Percentiles rank a stretch among this genome's conserved stretches.
phyloP scores from a whole-genome alignment of 2,797 vertebrate genomes.

The Falco cherrug region DNA sequence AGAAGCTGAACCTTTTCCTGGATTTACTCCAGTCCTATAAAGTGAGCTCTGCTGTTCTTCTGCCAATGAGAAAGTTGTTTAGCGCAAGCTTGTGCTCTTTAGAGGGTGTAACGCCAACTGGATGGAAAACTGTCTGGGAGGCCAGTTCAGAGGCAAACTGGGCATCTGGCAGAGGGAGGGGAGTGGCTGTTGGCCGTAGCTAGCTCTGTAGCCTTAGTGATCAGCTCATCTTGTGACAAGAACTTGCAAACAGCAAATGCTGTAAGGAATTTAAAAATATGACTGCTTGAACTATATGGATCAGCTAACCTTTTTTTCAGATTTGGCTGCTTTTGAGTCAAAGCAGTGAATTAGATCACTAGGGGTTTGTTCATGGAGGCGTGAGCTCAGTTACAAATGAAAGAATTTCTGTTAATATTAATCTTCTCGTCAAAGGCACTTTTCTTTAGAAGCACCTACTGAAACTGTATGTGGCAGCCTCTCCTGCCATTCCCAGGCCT shows the following conservation, averaged over 20 bases:
- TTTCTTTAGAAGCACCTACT: background rate
- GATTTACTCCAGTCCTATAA: slow-evolving; percentile 97
- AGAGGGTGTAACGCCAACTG: background rate
- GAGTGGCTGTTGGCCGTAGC: background rate
- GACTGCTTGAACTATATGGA: background rate
- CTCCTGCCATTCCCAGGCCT: background rate
- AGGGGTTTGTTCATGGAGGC: background rate
- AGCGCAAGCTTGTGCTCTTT: background rate
- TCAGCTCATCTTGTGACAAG: background rate
- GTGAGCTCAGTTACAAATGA: background rate
- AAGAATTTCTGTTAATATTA: background rate
- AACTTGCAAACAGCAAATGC: background rate
- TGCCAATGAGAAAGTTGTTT: background rate
- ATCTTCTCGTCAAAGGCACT: background rate
- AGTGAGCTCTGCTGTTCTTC: slow-evolving; percentile 78
- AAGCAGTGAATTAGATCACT: background rate
- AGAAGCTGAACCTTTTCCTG: slow-evolving; percentile 95
- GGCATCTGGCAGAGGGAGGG: slow-evolving; percentile 16
- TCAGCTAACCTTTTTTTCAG: background rate
- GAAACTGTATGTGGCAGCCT: background rate
- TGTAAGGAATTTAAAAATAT: background rate
- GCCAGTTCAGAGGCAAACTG: slow-evolving; percentile 23
- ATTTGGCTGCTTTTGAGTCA: background rate
- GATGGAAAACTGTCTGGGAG: background rate
- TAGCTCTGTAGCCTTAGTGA: background rate